Evolutionary conservation across 2,797 vertebrate species (phyloP), one percentile per base, ranked within the genome.

Genomic region (Margarornis squamiger): DNA sequence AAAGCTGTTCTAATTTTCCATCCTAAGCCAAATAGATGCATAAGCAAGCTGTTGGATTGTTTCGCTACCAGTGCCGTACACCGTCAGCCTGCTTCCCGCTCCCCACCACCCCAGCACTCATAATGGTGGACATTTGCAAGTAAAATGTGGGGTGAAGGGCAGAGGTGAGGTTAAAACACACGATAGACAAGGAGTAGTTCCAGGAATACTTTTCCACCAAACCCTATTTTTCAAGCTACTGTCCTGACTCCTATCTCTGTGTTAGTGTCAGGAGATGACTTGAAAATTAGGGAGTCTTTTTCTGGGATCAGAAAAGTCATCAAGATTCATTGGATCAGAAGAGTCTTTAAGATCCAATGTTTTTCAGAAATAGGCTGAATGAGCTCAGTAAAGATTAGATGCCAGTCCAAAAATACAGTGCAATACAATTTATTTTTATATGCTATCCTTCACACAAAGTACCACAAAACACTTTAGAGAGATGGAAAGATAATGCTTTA

Each of bases 1-100:
- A 98, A 97, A 98, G 97, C 97, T 97, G 97, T 96, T 98, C 97
- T 97, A 95, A 98, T 98, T 98, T 98, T 94, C 97, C 93, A 95
- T 86, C 95, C 95, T 92, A 94, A 98, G 98, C 98, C 98, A 98
- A 98, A 98, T 98, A 95, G 98, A 97, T 87, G 92, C 97, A 98
- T 98, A 96, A 98, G 97, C 98, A 98, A 98, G 98, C 97, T 98
- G 98, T 98, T 97, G 93, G 95, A 94, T 93, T 76, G 96, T 97
- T 97, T 97, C 67, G 0, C 95, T 91, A 80, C 1, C 58, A 78
- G 83, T 67, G 63, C 88, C 12, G 85, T n/a, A n/a, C 75, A 55
- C 92, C 90, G 85, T 89, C 91, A 93, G 81, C 85, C 49, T 20
- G 92, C 92, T 93, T 91, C 76, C 95, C n/a, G 0, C 81, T 90